A percentile compares a stretch with the other conserved stretches of the same genome.
Evolutionary conservation across 2,888 invertebrate species (phyloP).

Genomic region (Quadriops clusia): DNA sequence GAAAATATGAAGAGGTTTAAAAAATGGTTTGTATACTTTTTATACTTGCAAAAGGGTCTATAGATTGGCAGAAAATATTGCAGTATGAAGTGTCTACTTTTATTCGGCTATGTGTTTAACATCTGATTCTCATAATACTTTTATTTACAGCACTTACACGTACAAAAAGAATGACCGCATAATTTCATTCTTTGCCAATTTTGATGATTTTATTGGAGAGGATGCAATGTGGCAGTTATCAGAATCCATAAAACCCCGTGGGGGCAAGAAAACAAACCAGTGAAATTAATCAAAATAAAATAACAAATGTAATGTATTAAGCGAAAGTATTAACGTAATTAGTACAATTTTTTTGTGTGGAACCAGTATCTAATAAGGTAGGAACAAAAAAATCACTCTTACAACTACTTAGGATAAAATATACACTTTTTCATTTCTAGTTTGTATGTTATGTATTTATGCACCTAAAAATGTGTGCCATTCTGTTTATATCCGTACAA

Average conservation of each 20-base stretch:
- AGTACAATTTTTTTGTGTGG: no score
- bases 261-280: slow-evolving; percentile 40
- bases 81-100: background rate
- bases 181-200: slow-evolving; percentile 91
- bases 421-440: no score
- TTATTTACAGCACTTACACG: slow-evolving; percentile 66
- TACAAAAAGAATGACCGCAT: slow-evolving; percentile 90
- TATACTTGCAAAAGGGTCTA: background rate
- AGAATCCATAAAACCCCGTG: slow-evolving; percentile 88
- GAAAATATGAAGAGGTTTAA: slow-evolving; percentile 97
- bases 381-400: no score
- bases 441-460: no score
- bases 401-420: no score
- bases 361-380: no score
- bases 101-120: background rate
- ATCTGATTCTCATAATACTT: slow-evolving; percentile 9
- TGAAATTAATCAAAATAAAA: no score
- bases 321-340: no score
- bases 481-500: no score
- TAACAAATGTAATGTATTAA: no score
- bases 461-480: no score
- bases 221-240: slow-evolving; percentile 99
- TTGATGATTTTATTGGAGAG: slow-evolving; percentile 89
- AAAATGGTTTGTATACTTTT: slow-evolving; percentile 62
- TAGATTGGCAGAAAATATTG: background rate